Base-by-base conservation (phyloP, 2,888 invertebrate genomes). In the Chrysolina haemoptera region DNA sequence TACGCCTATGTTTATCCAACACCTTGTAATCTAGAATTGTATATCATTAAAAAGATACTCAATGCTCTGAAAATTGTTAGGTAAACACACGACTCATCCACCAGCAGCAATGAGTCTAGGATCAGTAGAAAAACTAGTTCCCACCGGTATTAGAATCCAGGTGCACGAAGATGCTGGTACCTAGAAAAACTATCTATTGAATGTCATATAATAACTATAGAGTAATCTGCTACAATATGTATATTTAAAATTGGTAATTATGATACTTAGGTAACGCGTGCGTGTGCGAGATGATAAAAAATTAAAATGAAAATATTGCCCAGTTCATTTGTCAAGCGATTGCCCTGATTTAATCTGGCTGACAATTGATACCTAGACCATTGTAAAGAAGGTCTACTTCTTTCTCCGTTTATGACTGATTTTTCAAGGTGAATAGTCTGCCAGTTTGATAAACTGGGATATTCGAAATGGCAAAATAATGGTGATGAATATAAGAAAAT, bases 91-190 rank as follows among this genome's bases (percentile, higher is more conserved):
- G 12, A 35, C 22, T 35, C n/a, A 59, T 27, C 59, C 59, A 59
- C 59, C 59, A 59, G 59, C 59, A 59, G 59, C 59, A 16, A n/a
- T 27, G 16, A 6, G 27, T 59, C 22, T 35, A 59, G 59, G 59
- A 22, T 59, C 27, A n/a, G 14, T n/a, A 12, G 35, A 59, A 59
- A 59, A 59, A 59, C 14, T 35, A n/a, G 59, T 59, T 35, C 35
- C 35, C 35, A 59, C 59, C 59, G 10, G 59, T 35, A 59, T 59
- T 55, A 59, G 59, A 27, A 59, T 22, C 35, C 59, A 59, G 59
- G 27, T 59, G 59, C 59, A 27, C 22, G 8, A 59, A 59, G 59
- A 59, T 59, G 59, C 59, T 59, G 59, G 59, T 59, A 59, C 35
- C n/a, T 10, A n/a, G 35, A 59, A 59, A 59, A 59, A 59, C 22